Conservation (phyloP, 2,888 invertebrate species). For the Pedicia rivosa region DNA sequence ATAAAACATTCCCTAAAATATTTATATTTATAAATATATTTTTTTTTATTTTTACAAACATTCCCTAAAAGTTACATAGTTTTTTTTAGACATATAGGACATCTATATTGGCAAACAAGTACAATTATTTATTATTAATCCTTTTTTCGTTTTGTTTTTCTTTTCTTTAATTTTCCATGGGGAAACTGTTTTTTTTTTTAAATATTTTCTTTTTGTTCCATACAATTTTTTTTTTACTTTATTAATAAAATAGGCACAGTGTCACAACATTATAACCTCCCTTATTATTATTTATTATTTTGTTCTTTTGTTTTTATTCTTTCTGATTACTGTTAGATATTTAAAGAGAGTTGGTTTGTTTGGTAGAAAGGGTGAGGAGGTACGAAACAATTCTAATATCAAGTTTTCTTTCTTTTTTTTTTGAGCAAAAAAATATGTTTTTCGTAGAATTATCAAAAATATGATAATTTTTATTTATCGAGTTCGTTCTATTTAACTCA, state of each 20-base stretch:
- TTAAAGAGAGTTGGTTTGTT: too few species aligned
- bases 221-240: slow-evolving; percentile 3
- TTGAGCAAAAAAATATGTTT: too few species aligned
- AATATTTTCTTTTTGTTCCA: background rate
- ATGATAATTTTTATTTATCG: too few species aligned
- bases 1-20: slow-evolving; percentile 2
- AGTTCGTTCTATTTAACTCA: too few species aligned
- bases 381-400: too few species aligned
- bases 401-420: background rate
- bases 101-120: slow-evolving; percentile 1
- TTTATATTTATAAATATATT: background rate
- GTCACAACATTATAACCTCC: background rate
- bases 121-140: background rate
- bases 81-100: slow-evolving; percentile 1
- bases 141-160: background rate
- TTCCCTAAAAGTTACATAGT: background rate
- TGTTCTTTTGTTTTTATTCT: background rate
- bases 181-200: too few species aligned
- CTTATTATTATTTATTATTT: background rate
- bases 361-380: too few species aligned
- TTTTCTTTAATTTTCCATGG: too few species aligned
- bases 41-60: slow-evolving; percentile 1
- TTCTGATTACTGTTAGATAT: background rate
- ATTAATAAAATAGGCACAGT: slow-evolving; percentile 3
- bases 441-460: too few species aligned